These are phyloP conservation scores for Sebastes nivosus DNA, from an alignment of 2,797 vertebrate species.

Conservation along the genomic window DNA sequence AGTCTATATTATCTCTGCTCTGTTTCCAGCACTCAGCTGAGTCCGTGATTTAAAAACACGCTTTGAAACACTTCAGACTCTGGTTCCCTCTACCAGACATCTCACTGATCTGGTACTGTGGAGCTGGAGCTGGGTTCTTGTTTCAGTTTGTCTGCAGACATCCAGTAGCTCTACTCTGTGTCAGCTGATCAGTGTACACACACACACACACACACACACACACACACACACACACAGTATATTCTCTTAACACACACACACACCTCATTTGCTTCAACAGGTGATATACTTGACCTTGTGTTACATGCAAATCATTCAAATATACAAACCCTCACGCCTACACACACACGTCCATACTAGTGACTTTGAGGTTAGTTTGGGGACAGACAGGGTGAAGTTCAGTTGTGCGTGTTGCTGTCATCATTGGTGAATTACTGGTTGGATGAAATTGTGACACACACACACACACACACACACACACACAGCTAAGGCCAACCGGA, in stretches of 20 bases:
- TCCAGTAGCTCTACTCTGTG: not conserved
- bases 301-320: slow-evolving; percentile 22
- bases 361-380: not conserved
- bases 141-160: not conserved
- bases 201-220: slow-evolving; percentile 1
- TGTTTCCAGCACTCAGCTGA: slow-evolving; percentile 2
- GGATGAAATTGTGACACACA: not conserved
- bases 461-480: not conserved
- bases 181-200: not conserved
- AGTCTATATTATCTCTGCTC: not conserved
- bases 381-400: not conserved
- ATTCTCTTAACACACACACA: not conserved
- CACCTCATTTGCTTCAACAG: slow-evolving; percentile 4
- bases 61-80: not conserved
- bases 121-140: not conserved
- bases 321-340: not conserved
- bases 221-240: not conserved
- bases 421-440: not conserved
- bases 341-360: not conserved
- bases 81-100: not conserved
- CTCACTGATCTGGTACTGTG: not conserved
- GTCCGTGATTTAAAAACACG: slow-evolving; percentile 2
- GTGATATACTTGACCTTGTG: slow-evolving; percentile 12
- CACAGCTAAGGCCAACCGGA: slow-evolving; percentile 25
- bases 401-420: not conserved